Base-by-base conservation (phyloP, 2,113 vertebrate genomes). In the Lipotes vexillifer region DNA sequence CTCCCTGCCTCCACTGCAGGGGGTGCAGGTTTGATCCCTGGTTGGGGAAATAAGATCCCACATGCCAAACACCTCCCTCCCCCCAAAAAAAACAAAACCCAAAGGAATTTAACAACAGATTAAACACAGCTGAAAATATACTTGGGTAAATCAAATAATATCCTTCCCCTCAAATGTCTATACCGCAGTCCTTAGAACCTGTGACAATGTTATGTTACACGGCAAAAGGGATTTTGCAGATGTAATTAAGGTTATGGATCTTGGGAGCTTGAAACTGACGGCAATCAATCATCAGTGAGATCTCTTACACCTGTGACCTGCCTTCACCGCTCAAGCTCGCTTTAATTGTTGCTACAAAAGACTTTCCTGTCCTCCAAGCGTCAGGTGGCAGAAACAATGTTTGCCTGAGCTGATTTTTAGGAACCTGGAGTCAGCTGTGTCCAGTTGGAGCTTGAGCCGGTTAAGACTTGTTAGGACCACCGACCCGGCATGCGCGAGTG, bases 1-100 rank as follows among this genome's bases (percentile, higher is more conserved):
- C 46, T 33, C 41, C 49, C 41, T 3, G 0, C 44, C 5, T 77
- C 17, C 0, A 0, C 29, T 12, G 74, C 44, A 33, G 17, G 74
- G 31, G 29, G 31, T 49, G 17, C 10, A 17, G 9, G 9, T 77
- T 77, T 9, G 46, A 77, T 2, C 74, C 17, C 44, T 77, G 29
- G 29, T 29, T 49, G 9, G 31, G 29, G 9, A 77, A 57, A 57
- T 57, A 57, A 21, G 74, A 77, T 77, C 9, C 4, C 20, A 21
- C 55, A 57, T 57, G 55, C 52, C 49, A 52, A 52, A 52, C 49
- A 52, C 49, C 49, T 52, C 15, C 49, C 15, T 52, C 49, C 49
- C 49, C 15, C 49, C 49, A 15, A 52, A 52, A 52, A 17, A 52
- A 52, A 11, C 72, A 31, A 44, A 59, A 61, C 8, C 55, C 57